Evolutionary conservation across 2,113 vertebrate genomes (phyloP).

Genomic region (Sturnus vulgaris): DNA sequence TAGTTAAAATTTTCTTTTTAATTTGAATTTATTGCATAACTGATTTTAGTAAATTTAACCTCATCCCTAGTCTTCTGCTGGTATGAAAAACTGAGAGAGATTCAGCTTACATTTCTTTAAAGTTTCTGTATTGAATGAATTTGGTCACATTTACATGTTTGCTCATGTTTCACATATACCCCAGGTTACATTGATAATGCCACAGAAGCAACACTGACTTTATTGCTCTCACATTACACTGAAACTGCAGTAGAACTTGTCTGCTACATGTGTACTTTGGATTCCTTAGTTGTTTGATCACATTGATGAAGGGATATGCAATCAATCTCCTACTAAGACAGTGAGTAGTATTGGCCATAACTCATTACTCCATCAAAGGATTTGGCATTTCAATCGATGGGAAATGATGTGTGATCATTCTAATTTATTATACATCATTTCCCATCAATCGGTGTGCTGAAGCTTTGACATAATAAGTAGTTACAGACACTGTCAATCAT

Average conservation of each 20-base stretch:
- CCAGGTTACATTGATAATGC: background rate
- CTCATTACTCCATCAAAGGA: conserved; percentile 83
- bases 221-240: background rate
- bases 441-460: conserved; percentile 82
- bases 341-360: conserved; percentile 85
- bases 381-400: conserved; percentile 87
- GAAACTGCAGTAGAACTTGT: conserved; percentile 49
- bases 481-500: conserved; percentile 84
- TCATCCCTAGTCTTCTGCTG: background rate
- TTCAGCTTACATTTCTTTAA: background rate
- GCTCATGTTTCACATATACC: background rate
- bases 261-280: conserved; percentile 60
- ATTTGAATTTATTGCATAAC: background rate
- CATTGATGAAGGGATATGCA: conserved; percentile 76
- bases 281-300: conserved; percentile 78
- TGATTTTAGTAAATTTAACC: background rate
- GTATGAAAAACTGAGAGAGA: background rate
- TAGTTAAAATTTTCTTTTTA: background rate
- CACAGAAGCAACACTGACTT: conserved; percentile 17
- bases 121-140: background rate
- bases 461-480: conserved; percentile 84
- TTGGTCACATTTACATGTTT: background rate
- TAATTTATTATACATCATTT: conserved; percentile 89
- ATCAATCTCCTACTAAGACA: conserved; percentile 83
- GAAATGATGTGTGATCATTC: conserved; percentile 89